Percentiles rank a stretch among this genome's conserved stretches.
Conservation (phyloP, 2,888 invertebrate genomes). For the Tipula confusa region DNA sequence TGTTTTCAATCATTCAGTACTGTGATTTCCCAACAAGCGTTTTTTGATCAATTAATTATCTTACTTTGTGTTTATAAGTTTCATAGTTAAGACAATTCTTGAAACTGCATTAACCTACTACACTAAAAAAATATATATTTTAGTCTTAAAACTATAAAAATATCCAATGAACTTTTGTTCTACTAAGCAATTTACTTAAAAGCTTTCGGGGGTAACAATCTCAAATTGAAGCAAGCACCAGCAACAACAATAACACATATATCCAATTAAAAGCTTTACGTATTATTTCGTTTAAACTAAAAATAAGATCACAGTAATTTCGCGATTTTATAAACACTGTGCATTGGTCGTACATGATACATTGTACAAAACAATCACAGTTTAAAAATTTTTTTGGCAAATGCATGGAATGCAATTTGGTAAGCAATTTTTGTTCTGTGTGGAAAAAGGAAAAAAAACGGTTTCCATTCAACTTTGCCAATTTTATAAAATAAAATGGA, state of each 20-base stretch:
- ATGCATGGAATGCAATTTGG: constrained; percentile 20
- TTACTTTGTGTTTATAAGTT: too few relatives aligned
- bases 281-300: not conserved
- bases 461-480: constrained; percentile 13
- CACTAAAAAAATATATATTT: not conserved
- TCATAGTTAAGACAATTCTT: too few relatives aligned
- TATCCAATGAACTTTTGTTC: not conserved
- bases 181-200: constrained; percentile 3
- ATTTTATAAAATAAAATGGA: not conserved
- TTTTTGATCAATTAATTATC: too few relatives aligned
- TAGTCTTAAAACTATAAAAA: not conserved
- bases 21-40: too few relatives aligned
- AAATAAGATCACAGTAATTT: not conserved
- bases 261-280: constrained; percentile 12
- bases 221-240: not conserved
- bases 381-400: not conserved
- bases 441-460: not conserved
- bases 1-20: too few relatives aligned
- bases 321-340: not conserved
- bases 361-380: not conserved
- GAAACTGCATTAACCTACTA: not conserved
- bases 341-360: too few relatives aligned
- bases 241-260: not conserved
- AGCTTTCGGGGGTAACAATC: not conserved
- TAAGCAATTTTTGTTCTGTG: not conserved